Evolutionary conservation across 2,797 vertebrate genomes (phyloP), one percentile per base, ranked within the genome.

Genomic region (Dendrocincla fuliginosa): DNA sequence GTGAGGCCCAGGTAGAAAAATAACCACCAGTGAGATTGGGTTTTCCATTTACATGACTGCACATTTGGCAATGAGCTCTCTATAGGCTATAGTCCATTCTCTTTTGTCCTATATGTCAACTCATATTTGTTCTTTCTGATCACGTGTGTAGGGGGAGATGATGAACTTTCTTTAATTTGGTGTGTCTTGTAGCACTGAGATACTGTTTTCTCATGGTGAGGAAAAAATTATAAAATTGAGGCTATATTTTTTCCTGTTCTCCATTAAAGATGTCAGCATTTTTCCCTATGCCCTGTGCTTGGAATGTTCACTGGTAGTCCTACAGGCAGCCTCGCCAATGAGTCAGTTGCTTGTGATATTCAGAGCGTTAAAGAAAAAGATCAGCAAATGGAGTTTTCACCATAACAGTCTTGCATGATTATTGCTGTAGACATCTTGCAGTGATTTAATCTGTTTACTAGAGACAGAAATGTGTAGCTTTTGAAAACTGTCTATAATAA

Each of bases 401-500:
- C 0, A 0, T 71, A 94, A 55, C 64, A 52, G 28, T 84, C 74
- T 80, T 76, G 77, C 80, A 52, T 93, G 75, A 86, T 90, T 78
- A 91, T 86, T 87, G 52, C 74, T 84, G 71, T 84, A 86, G 90
- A 91, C 25, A 11, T 92, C 83, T 94, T 93, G 50, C 81, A 90
- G 75, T 74, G 95, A 84, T 79, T 79, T 78, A 87, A 91, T 91
- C 84, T 86, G 78, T 89, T 90, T 92, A 84, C 87, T 95, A 64
- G 84, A 85, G 86, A 91, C 78, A 92, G 92, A 95, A 96, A 93
- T 59, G 77, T 78, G 68, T 76, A 90, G 73, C 52, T 33, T 50
- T 84, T 96, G 60, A 57, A 86, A 82, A 69, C 59, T 90, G 80
- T 84, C 92, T 91, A n/a, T 95, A 96, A 93, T 79, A 95, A 92